Base-by-base conservation (phyloP, 2,888 invertebrate genomes). In the Tethea ocularis region DNA sequence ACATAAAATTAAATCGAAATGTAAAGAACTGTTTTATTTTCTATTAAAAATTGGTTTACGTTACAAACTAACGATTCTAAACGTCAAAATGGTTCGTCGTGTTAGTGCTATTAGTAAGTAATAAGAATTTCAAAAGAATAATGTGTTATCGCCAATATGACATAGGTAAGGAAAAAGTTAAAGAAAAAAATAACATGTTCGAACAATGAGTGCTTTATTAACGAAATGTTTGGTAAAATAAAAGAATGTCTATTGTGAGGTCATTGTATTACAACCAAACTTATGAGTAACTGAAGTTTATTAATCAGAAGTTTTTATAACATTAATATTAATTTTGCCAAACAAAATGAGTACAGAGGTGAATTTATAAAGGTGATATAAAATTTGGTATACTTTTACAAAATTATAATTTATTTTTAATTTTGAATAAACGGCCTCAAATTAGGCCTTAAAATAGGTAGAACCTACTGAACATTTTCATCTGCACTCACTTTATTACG, bases 141-240 rank as follows among this genome's bases (percentile, higher is more conserved):
- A 6, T 26, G 5, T 26, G 26, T 26, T 26, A n/a, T n/a, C n/a
- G n/a, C n/a, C n/a, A n/a, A n/a, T 26, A 5, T 1, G 13, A 33
- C 7, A 33, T 2, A 33, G 0, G 7, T 13, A 13, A 1, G 33
- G 33, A 33, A 36, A 33, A 23, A 36, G 57, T 51, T 51, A 11
- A 57, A 22, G 38, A 29, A 33, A 38, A 72, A 70, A 62, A 56
- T 73, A 74, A 72, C 62, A 56, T 58, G 67, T 77, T 84, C 75
- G 92, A 92, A 92, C 92, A 92, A 91, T 91, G 89, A 90, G 92
- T 92, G 92, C 91, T 92, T 91, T 92, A 92, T 89, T 92, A 91
- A 91, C 91, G 87, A 91, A 91, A 91, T 90, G 90, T 87, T 83
- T 86, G 89, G 80, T 82, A 61, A 51, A 52, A 71, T 77, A 86